A percentile compares a stretch with the other conserved stretches of the same genome.
Conservation (phyloP, 2,888 invertebrate genomes). For the Chymomyza fuscimana region DNA sequence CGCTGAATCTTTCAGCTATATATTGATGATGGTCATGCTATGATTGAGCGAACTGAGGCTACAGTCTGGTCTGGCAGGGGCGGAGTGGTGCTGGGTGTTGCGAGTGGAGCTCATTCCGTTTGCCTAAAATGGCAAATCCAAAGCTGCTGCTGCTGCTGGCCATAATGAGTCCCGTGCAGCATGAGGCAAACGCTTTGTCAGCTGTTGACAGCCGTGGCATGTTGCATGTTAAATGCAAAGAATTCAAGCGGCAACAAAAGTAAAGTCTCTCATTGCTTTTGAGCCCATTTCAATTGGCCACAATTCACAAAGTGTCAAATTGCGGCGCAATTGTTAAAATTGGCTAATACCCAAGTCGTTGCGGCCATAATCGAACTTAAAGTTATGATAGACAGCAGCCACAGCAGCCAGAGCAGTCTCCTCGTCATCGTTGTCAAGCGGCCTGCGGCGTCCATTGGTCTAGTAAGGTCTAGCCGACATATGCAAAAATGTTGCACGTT, state of each 20-base stretch:
- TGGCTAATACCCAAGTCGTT: slow-evolving; percentile 1
- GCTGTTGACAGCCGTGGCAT: slow-evolving; percentile 73
- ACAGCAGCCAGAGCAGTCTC: neutral
- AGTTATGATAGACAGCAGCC: slow-evolving; percentile 7
- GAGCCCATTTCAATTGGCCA: neutral
- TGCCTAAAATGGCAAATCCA: slow-evolving; percentile 67
- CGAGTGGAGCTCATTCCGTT: slow-evolving; percentile 66
- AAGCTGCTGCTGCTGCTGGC: slow-evolving; percentile 54
- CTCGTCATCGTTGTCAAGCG: neutral
- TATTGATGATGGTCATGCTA: slow-evolving; percentile 5
- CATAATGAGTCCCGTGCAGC: slow-evolving; percentile 58
- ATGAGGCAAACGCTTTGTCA: slow-evolving; percentile 43
- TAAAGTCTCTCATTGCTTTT: neutral
- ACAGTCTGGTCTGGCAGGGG: neutral
- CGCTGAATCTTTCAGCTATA: neutral
- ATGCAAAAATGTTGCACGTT: slow-evolving; percentile 17
- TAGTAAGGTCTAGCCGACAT: neutral
- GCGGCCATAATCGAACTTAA: neutral
- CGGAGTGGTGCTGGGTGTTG: neutral
- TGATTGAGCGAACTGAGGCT: neutral
- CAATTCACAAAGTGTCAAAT: slow-evolving; percentile 17
- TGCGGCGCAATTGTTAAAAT: slow-evolving; percentile 9
- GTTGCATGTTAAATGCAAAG: slow-evolving; percentile 64
- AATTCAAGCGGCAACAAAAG: slow-evolving; percentile 28
- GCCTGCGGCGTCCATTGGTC: neutral